Base-by-base conservation (phyloP, 1,140 invertebrate genomes). In the honey bee (Apis mellifera) region DNA sequence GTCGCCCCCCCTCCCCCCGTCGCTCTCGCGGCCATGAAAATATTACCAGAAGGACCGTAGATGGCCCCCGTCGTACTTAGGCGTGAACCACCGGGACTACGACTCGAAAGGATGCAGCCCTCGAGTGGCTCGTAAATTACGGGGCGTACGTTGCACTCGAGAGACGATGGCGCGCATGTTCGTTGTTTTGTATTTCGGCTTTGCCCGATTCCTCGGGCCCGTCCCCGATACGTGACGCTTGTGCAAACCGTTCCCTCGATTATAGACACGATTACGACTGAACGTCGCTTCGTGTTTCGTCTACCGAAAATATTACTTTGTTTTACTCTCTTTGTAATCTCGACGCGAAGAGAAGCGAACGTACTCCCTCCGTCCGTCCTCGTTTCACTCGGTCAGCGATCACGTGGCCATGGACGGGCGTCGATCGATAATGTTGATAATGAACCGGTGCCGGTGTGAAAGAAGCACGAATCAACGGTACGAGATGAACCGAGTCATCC, bases 1-100 rank as follows among this genome's bases (percentile, higher is more conserved):
- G 84, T 60, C 66, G 60, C n/a, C n/a, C 52, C 74, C 26, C 59
- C 32, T 15, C 21, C n/a, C n/a, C n/a, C n/a, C n/a, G n/a, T 26
- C 21, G 13, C 50, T 19, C 69, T 71, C 65, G 64, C 79, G 72
- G 80, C 82, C 84, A 84, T 85, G 85, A 84, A 80, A 75, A 89
- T 88, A 85, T 86, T 87, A 76, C 72, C 32, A 73, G 69, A 78
- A 82, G 54, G 54, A 21, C 52, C n/a, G 7, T 74, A 12, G 23
- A 21, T 26, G 23, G 15, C 9, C 17, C 32, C 32, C 21, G 72
- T 57, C 21, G 72, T 57, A 19, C n/a, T 42, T 42, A 42, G 32
- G 60, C 65, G 48, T 17, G 50, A 64, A 71, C n/a, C 73, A 19
- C 42, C 62, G 52, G 9, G 12, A n/a, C 23, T 19, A 23, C 55